Base-by-base conservation (phyloP, 2,113 vertebrate genomes). In the Tricholaema leucomelas region DNA sequence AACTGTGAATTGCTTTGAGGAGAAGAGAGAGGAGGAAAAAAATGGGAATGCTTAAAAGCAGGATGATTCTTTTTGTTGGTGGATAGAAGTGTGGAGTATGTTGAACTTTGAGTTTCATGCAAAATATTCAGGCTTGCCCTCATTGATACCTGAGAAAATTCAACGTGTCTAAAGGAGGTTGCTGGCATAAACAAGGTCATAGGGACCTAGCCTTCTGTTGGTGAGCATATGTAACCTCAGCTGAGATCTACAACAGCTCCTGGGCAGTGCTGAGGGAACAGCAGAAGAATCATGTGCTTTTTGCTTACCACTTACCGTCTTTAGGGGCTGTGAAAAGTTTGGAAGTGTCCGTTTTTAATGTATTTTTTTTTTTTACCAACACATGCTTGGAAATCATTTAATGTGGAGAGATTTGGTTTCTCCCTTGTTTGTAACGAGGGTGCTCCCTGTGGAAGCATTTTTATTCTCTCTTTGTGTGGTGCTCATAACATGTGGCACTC, bases 401-500 rank as follows among this genome's bases (percentile, higher is more conserved):
- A 59, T 85, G 56, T 8, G 23, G 27, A 46, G 61, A 81, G 35
- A 23, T 56, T 90, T 79, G 36, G 36, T 66, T 64, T 79, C 58
- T 87, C 59, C 63, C 55, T 58, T 63, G 35, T 80, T 92, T 74
- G 48, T 77, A 88, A 79, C 52, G 27, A 82, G 81, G 55, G 33
- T 80, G 42, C n/a, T 83, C 72, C 67, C 52, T n/a, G 30, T 60
- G 67, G 56, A 93, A 82, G 24, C 55, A 66, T 77, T 94, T 91
- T 92, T 82, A 79, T 85, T 88, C 60, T 88, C 38, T 63, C 66
- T 92, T 70, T 91, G 50, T 91, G 46, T 80, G 33, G 36, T 93
- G 88, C 88, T 93, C 60, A 33, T 87, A 96, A 90, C 56, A 44
- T 85, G 87, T 88, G 84, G 74, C 46, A 66, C 71, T 94, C 91